phyloP scores from a whole-genome alignment of 2,113 vertebrate species.

The Trichomycterus rosablanca region DNA sequence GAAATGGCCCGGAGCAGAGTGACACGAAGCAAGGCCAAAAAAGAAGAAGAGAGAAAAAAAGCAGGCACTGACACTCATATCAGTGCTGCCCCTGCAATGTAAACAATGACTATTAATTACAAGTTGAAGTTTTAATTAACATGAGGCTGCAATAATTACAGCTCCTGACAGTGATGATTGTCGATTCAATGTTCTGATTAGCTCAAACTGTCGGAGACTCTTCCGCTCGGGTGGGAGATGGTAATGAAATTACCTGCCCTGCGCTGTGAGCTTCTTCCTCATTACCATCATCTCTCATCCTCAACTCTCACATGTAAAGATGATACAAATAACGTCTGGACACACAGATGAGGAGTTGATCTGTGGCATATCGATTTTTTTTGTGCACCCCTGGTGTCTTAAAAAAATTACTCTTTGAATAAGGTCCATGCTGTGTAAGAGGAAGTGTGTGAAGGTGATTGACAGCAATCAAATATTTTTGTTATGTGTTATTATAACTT shows the following conservation, averaged over 20 bases:
- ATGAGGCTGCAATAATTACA: constrained; percentile 84
- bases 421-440: not conserved
- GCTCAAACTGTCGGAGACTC: constrained; percentile 56
- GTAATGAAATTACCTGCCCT: constrained; percentile 48
- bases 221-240: constrained; percentile 39
- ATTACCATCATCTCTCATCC: not conserved
- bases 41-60: constrained; percentile 65
- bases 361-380: constrained; percentile 25
- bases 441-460: not conserved
- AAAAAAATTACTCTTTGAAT: not conserved
- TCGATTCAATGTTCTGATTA: constrained; percentile 77
- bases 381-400: constrained; percentile 1
- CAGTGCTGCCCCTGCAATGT: constrained; percentile 79
- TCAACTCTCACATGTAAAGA: not conserved
- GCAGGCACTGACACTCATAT: constrained; percentile 69
- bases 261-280: constrained; percentile 14
- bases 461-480: constrained; percentile 3
- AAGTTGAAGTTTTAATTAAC: constrained; percentile 90
- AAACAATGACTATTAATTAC: constrained; percentile 91
- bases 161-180: constrained; percentile 87
- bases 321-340: constrained; percentile 29
- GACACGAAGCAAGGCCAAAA: constrained; percentile 52
- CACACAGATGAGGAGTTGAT: constrained; percentile 21
- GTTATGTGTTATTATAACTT: constrained; percentile 1
- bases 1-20: constrained; percentile 50